phyloP scores from a whole-genome alignment of 1,140 invertebrate genomes.

The Ctenoplectra terminalis region DNA sequence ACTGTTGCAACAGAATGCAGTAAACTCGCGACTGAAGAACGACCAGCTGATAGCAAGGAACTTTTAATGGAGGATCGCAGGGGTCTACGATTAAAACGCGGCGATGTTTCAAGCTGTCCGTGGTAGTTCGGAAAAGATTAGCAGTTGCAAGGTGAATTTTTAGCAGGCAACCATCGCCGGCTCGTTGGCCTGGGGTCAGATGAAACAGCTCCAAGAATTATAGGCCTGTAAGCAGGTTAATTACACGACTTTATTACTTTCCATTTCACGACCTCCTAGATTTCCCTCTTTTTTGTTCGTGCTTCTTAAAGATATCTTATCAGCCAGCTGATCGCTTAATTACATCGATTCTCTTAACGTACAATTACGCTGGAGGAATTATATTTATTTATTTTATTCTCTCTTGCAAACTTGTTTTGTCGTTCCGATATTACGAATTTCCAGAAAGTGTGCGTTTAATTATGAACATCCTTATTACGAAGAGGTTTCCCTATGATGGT shows the following conservation, averaged over 20 bases:
- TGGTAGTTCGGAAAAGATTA: not conserved
- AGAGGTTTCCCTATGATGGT: not conserved
- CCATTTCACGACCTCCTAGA: not conserved
- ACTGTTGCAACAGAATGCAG: too few relatives aligned
- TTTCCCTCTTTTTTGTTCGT: not conserved
- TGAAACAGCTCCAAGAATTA: not conserved
- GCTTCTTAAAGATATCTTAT: not conserved
- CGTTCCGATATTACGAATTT: not conserved
- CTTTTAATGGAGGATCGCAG: not conserved
- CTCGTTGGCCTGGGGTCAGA: not conserved
- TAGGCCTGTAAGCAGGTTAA: not conserved
- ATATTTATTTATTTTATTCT: not conserved
- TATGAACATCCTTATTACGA: conserved; percentile 4
- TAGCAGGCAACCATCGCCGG: not conserved
- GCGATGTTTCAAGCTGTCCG: not conserved
- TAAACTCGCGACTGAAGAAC: too few relatives aligned
- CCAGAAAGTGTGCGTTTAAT: not conserved
- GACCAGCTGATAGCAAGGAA: not conserved
- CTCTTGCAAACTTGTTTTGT: too few relatives aligned
- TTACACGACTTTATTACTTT: conserved; percentile 8
- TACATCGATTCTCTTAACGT: not conserved
- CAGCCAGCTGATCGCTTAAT: not conserved
- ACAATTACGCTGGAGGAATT: not conserved
- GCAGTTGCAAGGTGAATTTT: not conserved
- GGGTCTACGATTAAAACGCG: not conserved